These are phyloP conservation scores for Oreochromis tanganicae DNA, from an alignment of 2,113 vertebrate species.

Conservation along the genomic window DNA sequence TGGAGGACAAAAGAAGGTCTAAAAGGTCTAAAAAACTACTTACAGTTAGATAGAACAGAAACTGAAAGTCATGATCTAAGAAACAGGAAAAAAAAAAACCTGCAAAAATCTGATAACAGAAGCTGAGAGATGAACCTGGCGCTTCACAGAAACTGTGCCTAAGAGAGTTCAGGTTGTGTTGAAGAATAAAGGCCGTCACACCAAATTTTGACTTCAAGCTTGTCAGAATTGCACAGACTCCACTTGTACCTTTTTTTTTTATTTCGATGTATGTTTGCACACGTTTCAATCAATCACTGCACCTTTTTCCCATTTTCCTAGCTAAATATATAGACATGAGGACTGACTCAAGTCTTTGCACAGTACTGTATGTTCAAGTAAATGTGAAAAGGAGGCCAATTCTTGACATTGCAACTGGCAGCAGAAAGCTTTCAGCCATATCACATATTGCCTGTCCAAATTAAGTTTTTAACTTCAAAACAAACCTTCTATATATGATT, in stretches of 20 bases:
- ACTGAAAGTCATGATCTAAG: not conserved
- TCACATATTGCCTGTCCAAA: not conserved
- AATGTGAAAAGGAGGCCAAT: not conserved
- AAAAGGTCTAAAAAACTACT: not conserved
- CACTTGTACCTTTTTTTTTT: not conserved
- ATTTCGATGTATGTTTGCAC: not conserved
- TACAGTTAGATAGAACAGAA: not conserved
- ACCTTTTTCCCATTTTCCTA: not conserved
- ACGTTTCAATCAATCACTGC: not conserved
- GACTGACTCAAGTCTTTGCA: not conserved
- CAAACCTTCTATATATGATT: not conserved
- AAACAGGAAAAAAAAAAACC: not conserved
- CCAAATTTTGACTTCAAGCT: not conserved
- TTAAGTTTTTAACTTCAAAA: not conserved
- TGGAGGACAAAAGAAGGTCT: not conserved
- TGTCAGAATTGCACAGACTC: not conserved
- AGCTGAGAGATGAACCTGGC: not conserved
- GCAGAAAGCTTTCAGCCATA: not conserved
- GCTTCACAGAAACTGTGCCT: not conserved
- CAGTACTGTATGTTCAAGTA: not conserved
- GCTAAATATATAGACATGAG: not conserved
- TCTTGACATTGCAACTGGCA: not conserved
- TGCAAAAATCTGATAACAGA: not conserved
- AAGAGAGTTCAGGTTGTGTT: not conserved
- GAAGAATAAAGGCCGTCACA: not conserved